A percentile compares a stretch with the other conserved stretches of the same genome.
phyloP scores from a whole-genome alignment of 2,113 vertebrate genomes.

The Brevimyrus niger region DNA sequence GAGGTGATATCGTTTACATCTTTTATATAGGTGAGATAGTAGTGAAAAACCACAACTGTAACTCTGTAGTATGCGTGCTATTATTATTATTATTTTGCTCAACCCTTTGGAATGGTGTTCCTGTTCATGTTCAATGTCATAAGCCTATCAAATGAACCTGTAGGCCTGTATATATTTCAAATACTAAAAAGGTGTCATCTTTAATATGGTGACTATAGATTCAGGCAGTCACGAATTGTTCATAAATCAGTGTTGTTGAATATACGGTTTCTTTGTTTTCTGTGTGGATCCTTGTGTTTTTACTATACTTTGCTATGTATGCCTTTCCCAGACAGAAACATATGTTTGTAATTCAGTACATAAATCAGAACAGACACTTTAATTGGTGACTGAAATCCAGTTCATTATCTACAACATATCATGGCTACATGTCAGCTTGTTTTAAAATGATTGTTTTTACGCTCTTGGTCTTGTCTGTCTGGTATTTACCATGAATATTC shows the following conservation, averaged over 20 bases:
- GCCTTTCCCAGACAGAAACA: neutral
- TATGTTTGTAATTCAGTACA: slow-evolving; percentile 3
- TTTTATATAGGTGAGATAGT: neutral
- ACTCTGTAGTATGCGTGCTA: neutral
- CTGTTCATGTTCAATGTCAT: neutral
- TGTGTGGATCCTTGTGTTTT: neutral
- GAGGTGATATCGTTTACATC: slow-evolving; percentile 23
- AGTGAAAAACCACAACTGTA: neutral
- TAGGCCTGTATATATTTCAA: neutral
- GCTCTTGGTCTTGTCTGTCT: neutral
- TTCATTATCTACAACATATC: slow-evolving; percentile 9
- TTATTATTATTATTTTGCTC: neutral
- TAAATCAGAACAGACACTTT: slow-evolving; percentile 9
- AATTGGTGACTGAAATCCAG: slow-evolving; percentile 1
- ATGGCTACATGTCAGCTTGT: slow-evolving; percentile 1
- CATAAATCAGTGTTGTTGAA: neutral
- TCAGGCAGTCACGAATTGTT: neutral
- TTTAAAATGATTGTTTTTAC: neutral
- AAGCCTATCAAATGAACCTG: neutral
- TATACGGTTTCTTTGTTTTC: neutral
- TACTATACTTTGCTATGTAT: neutral
- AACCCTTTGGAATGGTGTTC: neutral
- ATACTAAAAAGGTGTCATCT: neutral
- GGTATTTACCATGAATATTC: neutral
- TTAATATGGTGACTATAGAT: neutral